Conservation (phyloP, 2,888 invertebrate genomes). For the Acrobasis suavella region DNA sequence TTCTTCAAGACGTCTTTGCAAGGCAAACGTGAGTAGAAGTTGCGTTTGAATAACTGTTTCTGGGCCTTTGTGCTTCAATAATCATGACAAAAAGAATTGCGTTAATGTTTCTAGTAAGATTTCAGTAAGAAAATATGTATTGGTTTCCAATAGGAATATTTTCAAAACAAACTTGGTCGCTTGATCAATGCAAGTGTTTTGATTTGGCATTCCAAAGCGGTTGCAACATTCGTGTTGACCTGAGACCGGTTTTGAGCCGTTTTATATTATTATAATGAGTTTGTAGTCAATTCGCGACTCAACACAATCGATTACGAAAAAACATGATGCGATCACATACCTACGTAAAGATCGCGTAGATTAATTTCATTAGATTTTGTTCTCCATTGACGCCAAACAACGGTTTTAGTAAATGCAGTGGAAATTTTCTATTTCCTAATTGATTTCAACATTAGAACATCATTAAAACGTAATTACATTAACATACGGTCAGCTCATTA, state of each 20-base stretch:
- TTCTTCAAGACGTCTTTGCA: constrained; percentile 49
- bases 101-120: constrained; percentile 42
- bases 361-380: no score
- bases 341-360: no score
- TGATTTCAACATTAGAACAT: no score
- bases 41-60: constrained; percentile 61
- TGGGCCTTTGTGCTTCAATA: constrained; percentile 44
- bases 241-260: constrained; percentile 40
- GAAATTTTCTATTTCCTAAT: no score
- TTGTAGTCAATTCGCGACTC: neutral
- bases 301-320: constrained; percentile 14
- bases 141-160: constrained; percentile 47
- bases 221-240: constrained; percentile 36
- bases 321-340: neutral
- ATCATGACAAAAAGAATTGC: constrained; percentile 36
- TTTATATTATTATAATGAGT: constrained; percentile 25
- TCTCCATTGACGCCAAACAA: no score
- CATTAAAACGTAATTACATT: no score
- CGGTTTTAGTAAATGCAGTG: no score
- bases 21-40: constrained; percentile 73
- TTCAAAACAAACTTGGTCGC: constrained; percentile 33
- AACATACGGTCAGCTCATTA: no score
- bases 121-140: constrained; percentile 39
- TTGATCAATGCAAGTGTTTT: constrained; percentile 38
- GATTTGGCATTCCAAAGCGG: constrained; percentile 39